These are phyloP conservation scores for Onychorhynchus coronatus DNA, from an alignment of 2,113 vertebrate genomes.

Conservation along the genomic window DNA sequence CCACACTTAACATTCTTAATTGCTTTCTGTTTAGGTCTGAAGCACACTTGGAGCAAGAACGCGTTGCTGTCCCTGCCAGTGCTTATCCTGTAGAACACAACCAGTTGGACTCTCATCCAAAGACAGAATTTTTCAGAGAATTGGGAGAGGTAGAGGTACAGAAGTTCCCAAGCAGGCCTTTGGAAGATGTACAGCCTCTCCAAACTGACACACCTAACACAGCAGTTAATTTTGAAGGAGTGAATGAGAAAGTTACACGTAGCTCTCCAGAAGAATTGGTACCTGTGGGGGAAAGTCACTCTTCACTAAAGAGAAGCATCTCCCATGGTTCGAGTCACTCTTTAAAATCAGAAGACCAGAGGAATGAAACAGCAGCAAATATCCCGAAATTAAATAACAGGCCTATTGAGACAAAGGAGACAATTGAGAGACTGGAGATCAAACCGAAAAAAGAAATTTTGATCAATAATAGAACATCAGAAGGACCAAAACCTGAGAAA, in stretches of 20 bases:
- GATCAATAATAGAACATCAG: slow-evolving; percentile 66
- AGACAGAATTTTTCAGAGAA: slow-evolving; percentile 86
- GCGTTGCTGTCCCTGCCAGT: slow-evolving; percentile 68
- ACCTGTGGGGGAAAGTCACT: slow-evolving; percentile 74
- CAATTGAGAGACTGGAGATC: slow-evolving; percentile 81
- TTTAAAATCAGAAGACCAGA: slow-evolving; percentile 87
- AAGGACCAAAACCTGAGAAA: slow-evolving; percentile 89
- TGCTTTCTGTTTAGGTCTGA: slow-evolving; percentile 65
- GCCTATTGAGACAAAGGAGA: slow-evolving; percentile 76
- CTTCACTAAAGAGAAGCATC: slow-evolving; percentile 84
- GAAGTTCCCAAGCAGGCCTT: slow-evolving; percentile 76
- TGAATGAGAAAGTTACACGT: slow-evolving; percentile 72
- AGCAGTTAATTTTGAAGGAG: slow-evolving; percentile 75
- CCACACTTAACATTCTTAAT: not conserved
- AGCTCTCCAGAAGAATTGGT: slow-evolving; percentile 78
- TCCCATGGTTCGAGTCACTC: slow-evolving; percentile 89
- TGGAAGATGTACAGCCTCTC: slow-evolving; percentile 79
- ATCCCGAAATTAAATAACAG: slow-evolving; percentile 73
- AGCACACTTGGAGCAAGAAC: slow-evolving; percentile 68
- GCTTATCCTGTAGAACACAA: slow-evolving; percentile 77
- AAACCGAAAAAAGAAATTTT: slow-evolving; percentile 86
- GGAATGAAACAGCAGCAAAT: slow-evolving; percentile 74
- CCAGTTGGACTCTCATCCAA: slow-evolving; percentile 81
- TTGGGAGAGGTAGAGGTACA: slow-evolving; percentile 77
- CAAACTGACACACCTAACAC: slow-evolving; percentile 71